These are phyloP conservation scores for Drosophila tripunctata DNA, from an alignment of 2,888 invertebrate genomes.

Conservation along the genomic window DNA sequence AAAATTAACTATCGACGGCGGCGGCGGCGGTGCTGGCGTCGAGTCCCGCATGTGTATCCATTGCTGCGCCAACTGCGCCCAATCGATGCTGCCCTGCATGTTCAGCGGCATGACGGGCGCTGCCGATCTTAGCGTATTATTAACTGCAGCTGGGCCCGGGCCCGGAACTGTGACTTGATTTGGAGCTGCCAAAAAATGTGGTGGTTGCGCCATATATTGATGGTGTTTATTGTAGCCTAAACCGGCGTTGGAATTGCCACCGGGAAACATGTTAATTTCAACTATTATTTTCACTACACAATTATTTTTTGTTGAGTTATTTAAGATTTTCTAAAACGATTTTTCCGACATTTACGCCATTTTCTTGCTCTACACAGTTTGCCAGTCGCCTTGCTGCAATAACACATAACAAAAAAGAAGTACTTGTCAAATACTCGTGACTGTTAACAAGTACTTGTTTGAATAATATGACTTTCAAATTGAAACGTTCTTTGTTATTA, in stretches of 20 bases:
- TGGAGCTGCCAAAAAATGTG: slow-evolving; percentile 88
- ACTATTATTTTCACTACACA: slow-evolving; percentile 6
- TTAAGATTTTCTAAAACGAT: slow-evolving; percentile 26
- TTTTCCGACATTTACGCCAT: slow-evolving; percentile 58
- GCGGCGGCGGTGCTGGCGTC: slow-evolving; percentile 72
- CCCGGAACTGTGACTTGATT: slow-evolving; percentile 32
- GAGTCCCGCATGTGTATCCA: slow-evolving; percentile 96
- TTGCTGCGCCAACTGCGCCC: slow-evolving; percentile 98
- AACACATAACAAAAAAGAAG: slow-evolving; percentile 9
- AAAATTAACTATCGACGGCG: slow-evolving; percentile 47
- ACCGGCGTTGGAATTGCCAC: slow-evolving; percentile 80
- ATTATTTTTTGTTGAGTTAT: slow-evolving; percentile 15
- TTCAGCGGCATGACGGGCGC: slow-evolving; percentile 52
- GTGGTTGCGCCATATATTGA: slow-evolving; percentile 83
- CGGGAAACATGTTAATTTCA: slow-evolving; percentile 75
- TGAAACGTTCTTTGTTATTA: not conserved
- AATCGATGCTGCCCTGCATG: slow-evolving; percentile 90
- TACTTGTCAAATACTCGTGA: slow-evolving; percentile 7
- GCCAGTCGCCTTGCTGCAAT: slow-evolving; percentile 34
- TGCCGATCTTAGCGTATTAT: slow-evolving; percentile 18
- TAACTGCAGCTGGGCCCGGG: slow-evolving; percentile 3
- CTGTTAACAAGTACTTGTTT: not conserved
- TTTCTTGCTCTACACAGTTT: slow-evolving; percentile 45
- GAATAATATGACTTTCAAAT: not conserved
- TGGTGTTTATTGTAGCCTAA: slow-evolving; percentile 74